Conservation (phyloP, 2,113 vertebrate species). For the Geococcyx californianus region DNA sequence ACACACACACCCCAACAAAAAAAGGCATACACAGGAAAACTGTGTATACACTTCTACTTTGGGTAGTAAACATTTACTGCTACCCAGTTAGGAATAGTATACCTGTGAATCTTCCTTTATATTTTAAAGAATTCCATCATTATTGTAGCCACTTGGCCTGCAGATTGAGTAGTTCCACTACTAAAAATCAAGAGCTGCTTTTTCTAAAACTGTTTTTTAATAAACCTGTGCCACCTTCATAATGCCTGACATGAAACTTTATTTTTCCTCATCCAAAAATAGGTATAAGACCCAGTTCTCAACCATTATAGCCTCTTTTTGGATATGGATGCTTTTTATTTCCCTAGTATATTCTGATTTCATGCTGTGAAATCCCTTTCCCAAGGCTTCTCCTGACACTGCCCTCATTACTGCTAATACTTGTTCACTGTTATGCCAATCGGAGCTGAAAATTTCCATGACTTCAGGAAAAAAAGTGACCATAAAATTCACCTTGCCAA, state of each 20-base stretch:
- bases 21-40: not conserved
- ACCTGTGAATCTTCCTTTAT: not conserved
- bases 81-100: not conserved
- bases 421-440: not conserved
- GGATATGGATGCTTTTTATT: not conserved
- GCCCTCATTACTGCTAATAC: not conserved
- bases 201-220: not conserved
- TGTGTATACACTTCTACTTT: not conserved
- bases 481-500: not conserved
- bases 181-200: not conserved
- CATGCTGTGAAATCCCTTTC: not conserved
- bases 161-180: not conserved
- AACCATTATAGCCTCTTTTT: not conserved
- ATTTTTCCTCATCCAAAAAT: not conserved
- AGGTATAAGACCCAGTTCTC: not conserved
- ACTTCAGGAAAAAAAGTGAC: not conserved
- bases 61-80: not conserved
- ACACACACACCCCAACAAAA: not conserved
- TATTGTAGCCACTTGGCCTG: not conserved
- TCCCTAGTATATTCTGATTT: not conserved
- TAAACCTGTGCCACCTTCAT: not conserved
- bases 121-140: not conserved
- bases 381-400: not conserved
- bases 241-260: not conserved
- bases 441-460: not conserved